A percentile compares a stretch with the other conserved stretches of the same genome.
These are phyloP conservation scores for Ommatoiulus sabulosus DNA, from an alignment of 2,888 invertebrate genomes.

Conservation along the genomic window DNA sequence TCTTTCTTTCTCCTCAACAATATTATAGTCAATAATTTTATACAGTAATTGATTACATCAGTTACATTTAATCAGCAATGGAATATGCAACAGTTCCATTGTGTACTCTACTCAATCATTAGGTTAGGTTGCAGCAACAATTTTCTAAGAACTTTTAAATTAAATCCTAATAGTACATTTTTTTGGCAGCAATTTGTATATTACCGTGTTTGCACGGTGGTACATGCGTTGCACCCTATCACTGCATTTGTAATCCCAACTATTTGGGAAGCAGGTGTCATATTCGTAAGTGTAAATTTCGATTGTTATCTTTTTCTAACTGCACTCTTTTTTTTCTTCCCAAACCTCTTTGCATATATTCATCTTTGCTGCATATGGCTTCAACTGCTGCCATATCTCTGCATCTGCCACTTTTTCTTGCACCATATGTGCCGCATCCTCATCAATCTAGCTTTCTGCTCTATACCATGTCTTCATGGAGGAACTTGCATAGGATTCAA, in stretches of 20 bases:
- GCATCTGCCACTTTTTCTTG: neutral
- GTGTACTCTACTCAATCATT: too few species aligned
- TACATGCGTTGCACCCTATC: constrained; percentile 72
- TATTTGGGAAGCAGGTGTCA: constrained; percentile 74
- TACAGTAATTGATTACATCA: too few species aligned
- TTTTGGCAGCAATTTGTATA: constrained; percentile 66
- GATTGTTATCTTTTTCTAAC: constrained; percentile 1
- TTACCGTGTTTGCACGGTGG: constrained; percentile 75
- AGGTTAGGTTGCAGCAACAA: neutral
- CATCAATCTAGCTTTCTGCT: constrained; percentile 43
- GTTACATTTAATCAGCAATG: too few species aligned
- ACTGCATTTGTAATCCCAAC: constrained; percentile 73
- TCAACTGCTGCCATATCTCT: neutral
- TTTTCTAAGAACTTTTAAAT: neutral
- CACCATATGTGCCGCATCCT: neutral
- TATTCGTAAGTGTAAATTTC: constrained; percentile 55
- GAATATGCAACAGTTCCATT: too few species aligned
- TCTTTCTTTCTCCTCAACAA: too few species aligned
- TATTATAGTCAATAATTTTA: too few species aligned
- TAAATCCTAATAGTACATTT: neutral
- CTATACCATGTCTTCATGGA: constrained; percentile 54
- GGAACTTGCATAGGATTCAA: constrained; percentile 50
- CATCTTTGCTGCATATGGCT: neutral
- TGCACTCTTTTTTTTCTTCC: neutral
- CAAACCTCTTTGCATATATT: neutral